Conservation (phyloP, 2,113 vertebrate genomes). For the Laticauda laticaudata region DNA sequence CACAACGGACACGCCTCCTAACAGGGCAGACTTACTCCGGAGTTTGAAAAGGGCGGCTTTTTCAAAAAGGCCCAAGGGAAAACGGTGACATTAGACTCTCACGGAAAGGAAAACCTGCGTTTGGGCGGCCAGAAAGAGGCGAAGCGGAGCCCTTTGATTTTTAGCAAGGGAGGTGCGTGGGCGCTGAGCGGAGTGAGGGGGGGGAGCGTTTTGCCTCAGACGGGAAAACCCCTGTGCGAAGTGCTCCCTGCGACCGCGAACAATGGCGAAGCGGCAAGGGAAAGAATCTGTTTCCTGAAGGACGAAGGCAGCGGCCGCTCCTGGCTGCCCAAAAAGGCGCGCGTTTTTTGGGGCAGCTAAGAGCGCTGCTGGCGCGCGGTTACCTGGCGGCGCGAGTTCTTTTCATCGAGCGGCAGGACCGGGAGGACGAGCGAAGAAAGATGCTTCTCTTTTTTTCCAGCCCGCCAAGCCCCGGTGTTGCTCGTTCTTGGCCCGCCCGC, state of each 20-base stretch:
- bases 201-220: not conserved
- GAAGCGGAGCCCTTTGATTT: not conserved
- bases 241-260: not conserved
- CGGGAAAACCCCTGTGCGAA: not conserved
- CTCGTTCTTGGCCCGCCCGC: not conserved
- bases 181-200: not conserved
- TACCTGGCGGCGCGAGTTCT: conserved; percentile 30
- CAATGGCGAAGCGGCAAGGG: not conserved
- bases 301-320: not conserved
- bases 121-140: not conserved
- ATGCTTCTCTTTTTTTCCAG: not conserved
- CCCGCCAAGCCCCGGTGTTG: not conserved
- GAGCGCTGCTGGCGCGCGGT: conserved; percentile 8
- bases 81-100: not conserved
- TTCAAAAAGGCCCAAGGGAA: not conserved
- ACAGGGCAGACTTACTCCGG: not conserved
- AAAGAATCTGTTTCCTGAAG: not conserved
- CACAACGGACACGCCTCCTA: not conserved
- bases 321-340: not conserved
- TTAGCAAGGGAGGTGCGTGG: not conserved
- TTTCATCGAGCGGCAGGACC: conserved; percentile 18
- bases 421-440: fast-evolving
- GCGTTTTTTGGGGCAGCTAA: too few relatives aligned
- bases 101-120: not conserved
- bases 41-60: not conserved